phyloP scores from a whole-genome alignment of 2,888 invertebrate genomes.

The Diarsia brunnea region DNA sequence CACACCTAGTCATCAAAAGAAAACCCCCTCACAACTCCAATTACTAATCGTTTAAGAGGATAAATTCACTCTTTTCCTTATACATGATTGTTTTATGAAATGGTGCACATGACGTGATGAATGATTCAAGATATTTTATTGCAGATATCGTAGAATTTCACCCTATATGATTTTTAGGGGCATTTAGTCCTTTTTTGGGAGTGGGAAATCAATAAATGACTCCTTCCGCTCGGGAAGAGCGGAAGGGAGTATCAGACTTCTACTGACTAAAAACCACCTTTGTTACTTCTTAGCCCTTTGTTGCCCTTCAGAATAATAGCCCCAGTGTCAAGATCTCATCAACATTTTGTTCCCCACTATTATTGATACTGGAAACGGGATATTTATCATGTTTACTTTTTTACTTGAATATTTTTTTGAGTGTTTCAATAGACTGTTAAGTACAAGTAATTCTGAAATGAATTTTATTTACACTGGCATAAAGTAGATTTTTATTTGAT shows the following conservation, averaged over 20 bases:
- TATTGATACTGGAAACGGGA: no score
- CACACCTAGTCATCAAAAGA: background rate
- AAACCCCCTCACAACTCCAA: background rate
- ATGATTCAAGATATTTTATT: conserved; percentile 16
- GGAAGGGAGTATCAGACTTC: no score
- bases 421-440: background rate
- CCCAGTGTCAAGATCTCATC: background rate
- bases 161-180: background rate
- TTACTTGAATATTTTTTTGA: background rate
- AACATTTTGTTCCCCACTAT: background rate
- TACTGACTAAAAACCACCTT: no score
- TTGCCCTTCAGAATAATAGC: no score
- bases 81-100: conserved; percentile 3
- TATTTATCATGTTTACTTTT: no score
- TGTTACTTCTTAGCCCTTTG: no score
- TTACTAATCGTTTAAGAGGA: conserved; percentile 17
- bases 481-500: background rate
- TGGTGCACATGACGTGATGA: background rate
- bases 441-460: background rate
- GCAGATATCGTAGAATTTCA: background rate
- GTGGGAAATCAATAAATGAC: no score
- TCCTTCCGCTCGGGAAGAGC: no score
- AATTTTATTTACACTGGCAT: background rate
- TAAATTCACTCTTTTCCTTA: conserved; percentile 26
- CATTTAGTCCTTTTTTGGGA: background rate